phyloP scores from a whole-genome alignment of 1,140 invertebrate species.

The Pantala flavescens region DNA sequence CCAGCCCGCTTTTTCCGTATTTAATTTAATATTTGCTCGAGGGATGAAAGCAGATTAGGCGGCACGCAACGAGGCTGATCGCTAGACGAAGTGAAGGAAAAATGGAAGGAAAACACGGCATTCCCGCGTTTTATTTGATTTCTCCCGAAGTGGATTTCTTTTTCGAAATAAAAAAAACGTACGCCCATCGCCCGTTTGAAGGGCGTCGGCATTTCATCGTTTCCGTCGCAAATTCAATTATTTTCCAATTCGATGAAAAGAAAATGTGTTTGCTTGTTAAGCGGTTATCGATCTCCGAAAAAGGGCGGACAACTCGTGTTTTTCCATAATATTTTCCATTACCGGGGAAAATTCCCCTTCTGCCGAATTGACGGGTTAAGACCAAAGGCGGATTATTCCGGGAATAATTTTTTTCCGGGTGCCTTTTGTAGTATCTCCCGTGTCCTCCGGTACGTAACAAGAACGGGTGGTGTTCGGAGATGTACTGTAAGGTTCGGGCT shows the following conservation, averaged over 20 bases:
- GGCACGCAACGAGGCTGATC: background rate
- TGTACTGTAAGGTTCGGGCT: too few relatives aligned
- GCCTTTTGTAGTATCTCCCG: too few relatives aligned
- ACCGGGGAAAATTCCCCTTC: too few relatives aligned
- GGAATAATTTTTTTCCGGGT: too few relatives aligned
- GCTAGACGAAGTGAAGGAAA: background rate
- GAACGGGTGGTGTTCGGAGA: too few relatives aligned
- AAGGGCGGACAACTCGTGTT: background rate
- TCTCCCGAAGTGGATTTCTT: background rate
- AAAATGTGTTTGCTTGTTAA: constrained; percentile 7
- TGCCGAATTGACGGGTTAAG: too few relatives aligned
- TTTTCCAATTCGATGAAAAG: constrained; percentile 10
- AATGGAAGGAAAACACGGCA: constrained; percentile 4
- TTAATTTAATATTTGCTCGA: constrained; percentile 4
- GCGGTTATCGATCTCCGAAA: background rate
- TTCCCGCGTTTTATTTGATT: constrained; percentile 9
- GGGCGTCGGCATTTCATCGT: background rate
- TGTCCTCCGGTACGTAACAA: too few relatives aligned
- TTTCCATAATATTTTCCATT: too few relatives aligned
- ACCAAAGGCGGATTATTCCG: too few relatives aligned
- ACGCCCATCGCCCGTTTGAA: background rate
- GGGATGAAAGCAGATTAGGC: background rate
- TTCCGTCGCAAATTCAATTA: constrained; percentile 9
- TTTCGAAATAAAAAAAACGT: background rate
- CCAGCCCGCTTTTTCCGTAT: background rate